Base-by-base conservation (phyloP, 2,113 vertebrate species). In the Saguinus imperator region DNA sequence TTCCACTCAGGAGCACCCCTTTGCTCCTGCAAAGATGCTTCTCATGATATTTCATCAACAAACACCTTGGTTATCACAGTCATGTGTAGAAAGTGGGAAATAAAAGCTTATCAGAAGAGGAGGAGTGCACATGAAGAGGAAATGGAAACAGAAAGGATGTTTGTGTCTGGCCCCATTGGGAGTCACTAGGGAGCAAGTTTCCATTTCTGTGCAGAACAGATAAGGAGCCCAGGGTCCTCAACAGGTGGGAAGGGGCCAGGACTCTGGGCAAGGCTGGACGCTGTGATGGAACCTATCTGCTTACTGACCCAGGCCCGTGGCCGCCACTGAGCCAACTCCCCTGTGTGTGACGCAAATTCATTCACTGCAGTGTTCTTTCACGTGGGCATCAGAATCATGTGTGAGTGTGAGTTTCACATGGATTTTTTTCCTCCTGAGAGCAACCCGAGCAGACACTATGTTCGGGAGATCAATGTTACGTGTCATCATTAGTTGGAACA, bases 391-490 rank as follows among this genome's bases (percentile, higher is more conserved):
- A 13, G 8, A 48, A 7, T 21, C 55, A 66, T 2, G 2, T 13
- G 23, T n/a, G 32, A 32, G 23, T 45, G 14, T 50, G 81, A 64
- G 70, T 17, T 29, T 58, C 29, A n/a, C 4, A 13, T 3, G 18
- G 43, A 5, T 13, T 4, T n/a, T 9, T 4, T 55, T 35, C 20
- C 13, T 29, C 8, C 43, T 17, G 35, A 3, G 16, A 18, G 48
- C 12, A 43, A 25, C 1, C n/a, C 27, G 27, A 45, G 35, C 43
- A 64, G 70, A 61, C 1, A n/a, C 8, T 40, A n/a, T 2, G 5
- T 35, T 48, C 12, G 55, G 61, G 17, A 37, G 29, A 17, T 3
- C 25, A 40, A 40, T 11, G 9, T 0, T 35, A 50, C 0, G 0
- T 43, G 27, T 11, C 43, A 7, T 40, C 32, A 45, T 8, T 25